A percentile compares a stretch with the other conserved stretches of the same genome.
phyloP scores from a whole-genome alignment of 2,113 vertebrate genomes.

The Elanus axillaris region DNA sequence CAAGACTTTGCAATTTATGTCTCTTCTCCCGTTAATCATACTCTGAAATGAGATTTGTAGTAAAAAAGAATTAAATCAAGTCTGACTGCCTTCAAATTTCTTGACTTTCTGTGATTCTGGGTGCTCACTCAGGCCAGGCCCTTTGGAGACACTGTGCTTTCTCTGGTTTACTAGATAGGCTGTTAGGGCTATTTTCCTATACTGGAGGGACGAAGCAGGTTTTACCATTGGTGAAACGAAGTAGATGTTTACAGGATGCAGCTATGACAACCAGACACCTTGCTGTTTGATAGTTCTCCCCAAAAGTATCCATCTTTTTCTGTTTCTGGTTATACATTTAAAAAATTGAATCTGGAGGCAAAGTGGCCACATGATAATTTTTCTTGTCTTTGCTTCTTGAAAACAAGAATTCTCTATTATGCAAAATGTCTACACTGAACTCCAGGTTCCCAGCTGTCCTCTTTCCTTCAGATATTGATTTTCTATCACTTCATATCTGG shows the following conservation, averaged over 20 bases:
- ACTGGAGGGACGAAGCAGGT: background rate
- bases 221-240: background rate
- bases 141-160: constrained; percentile 44
- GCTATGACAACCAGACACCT: background rate
- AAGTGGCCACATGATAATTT: background rate
- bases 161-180: background rate
- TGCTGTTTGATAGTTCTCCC: background rate
- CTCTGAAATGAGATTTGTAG: constrained; percentile 74
- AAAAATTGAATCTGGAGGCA: background rate
- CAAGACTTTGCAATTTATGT: constrained; percentile 75
- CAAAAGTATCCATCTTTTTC: background rate
- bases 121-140: constrained; percentile 29
- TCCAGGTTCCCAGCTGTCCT: background rate
- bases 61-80: constrained; percentile 75
- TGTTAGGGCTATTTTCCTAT: background rate
- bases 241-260: background rate
- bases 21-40: constrained; percentile 77
- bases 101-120: constrained; percentile 57
- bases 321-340: background rate
- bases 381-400: background rate
- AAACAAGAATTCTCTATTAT: background rate
- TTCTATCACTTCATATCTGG: background rate
- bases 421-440: background rate
- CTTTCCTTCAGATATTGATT: background rate
- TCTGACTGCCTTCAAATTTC: constrained; percentile 64